These are phyloP conservation scores for Dynastes tityus DNA, from an alignment of 2,888 invertebrate genomes.

Conservation along the genomic window DNA sequence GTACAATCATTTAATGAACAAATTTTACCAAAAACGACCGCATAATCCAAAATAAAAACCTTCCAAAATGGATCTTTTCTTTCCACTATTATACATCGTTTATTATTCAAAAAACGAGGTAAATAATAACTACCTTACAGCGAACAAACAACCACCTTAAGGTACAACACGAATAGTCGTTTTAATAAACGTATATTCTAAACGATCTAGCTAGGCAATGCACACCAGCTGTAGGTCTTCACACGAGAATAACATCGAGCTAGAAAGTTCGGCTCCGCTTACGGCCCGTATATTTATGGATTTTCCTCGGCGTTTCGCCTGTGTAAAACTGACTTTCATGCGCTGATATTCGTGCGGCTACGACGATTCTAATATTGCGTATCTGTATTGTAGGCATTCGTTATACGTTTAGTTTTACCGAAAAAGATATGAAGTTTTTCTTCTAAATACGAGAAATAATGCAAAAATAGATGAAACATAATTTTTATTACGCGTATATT, in stretches of 20 bases:
- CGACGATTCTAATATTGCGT: too few relatives aligned
- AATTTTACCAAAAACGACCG: too few relatives aligned
- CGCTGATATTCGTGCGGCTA: neutral
- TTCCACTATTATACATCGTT: neutral
- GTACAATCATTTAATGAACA: too few relatives aligned
- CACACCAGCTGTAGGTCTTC: neutral
- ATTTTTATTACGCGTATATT: too few relatives aligned
- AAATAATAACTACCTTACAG: neutral
- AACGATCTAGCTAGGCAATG: neutral
- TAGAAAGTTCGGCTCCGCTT: neutral
- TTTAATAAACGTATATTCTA: too few relatives aligned
- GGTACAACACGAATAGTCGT: neutral
- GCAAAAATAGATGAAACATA: too few relatives aligned
- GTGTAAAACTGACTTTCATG: conserved; percentile 26
- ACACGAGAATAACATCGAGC: neutral
- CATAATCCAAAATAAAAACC: too few relatives aligned
- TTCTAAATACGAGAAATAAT: too few relatives aligned
- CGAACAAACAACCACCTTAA: conserved; percentile 7
- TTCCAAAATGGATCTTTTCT: too few relatives aligned
- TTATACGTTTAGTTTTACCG: too few relatives aligned
- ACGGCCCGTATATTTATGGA: neutral
- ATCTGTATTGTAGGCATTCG: neutral
- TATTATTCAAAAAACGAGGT: neutral
- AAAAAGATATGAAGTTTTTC: too few relatives aligned
- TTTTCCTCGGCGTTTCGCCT: too few relatives aligned